Evolutionary conservation across 1,140 invertebrate species (phyloP), one percentile per base, ranked within the genome.

Genomic region (Apolygus lucorum): DNA sequence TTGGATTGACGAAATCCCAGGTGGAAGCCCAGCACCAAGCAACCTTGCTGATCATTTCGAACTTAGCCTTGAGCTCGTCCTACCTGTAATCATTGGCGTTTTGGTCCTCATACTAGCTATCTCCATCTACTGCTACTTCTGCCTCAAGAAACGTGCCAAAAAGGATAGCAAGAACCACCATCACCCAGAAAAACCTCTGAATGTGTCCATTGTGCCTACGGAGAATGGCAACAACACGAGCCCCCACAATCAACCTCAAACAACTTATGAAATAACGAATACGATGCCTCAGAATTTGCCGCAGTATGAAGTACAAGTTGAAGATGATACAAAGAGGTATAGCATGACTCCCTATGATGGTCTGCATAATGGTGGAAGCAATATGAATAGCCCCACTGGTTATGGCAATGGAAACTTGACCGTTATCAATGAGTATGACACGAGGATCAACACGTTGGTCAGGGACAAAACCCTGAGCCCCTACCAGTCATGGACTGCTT

Each of bases 401-500:
- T 66, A 66, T 25, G 64, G 68, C 4, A 70, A 70, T 42, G 69
- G 71, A 22, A 73, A 74, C 59, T 67, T 74, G 63, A 74, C 74
- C 28, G 72, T 75, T 24, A 72, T 74, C 62, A 76, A 73, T 68
- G 74, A 68, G 28, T 72, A 72, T 28, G 71, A 68, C 28, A 73
- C 59, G 63, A 70, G 62, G 70, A 71, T 64, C 54, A 79, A 77
- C 26, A 79, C 79, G 0, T 73, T 81, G 22, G 76, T 78, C 24
- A 70, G 79, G 52, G 80, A 79, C 8, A 77, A 79, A 26, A 79
- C 80, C 13, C 75, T 84, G 21, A 83, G 80, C 69, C 82, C 82
- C 2, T 82, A 81, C 72, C 82, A 84, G 70, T 82, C 81, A 0
- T 85, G 84, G 84, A 82, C 82, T 27, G 84, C 84, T 2, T 83